Evolutionary conservation across 2,888 invertebrate species (phyloP), one percentile per base, ranked within the genome.

Genomic region (Notodonta dromedarius): DNA sequence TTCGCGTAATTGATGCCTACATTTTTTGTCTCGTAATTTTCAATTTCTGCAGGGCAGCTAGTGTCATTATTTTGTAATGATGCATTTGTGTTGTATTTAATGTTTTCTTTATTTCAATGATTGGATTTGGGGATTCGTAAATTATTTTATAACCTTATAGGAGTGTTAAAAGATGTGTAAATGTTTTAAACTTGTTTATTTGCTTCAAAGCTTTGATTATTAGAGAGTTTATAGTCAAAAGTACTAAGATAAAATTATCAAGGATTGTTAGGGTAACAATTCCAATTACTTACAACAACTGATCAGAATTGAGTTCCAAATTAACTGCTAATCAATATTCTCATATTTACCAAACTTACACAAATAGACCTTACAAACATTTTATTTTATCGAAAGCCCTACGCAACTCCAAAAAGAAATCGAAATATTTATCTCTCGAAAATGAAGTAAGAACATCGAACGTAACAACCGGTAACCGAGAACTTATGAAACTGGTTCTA

Each of bases 401-500:
- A 55, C 40, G 58, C 39, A 42, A 59, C 14, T 63, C 56, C 59
- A 66, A 75, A 77, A 69, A 73, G 66, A 78, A 81, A 78, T 68
- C 66, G 66, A 66, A 65, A 67, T 79, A 71, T 67, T 71, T 74
- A 79, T 78, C 77, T 74, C 79, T 79, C 82, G 83, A 77, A 80
- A 82, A 77, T 85, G 81, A 84, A 85, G 86, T 84, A 86, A 86
- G 82, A 86, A 79, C 69, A 77, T 74, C 68, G 69, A 72, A 61
- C 69, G 76, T 88, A 88, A 88, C 84, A 87, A 85, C 83, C 78
- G 77, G 85, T 85, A 85, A 87, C 82, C 67, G 73, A 73, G 73
- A 73, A 75, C 79, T 85, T 83, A 86, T 77, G 82, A 87, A 89
- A 90, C 89, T 84, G 82, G 87, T 83, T 79, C 79, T 80, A 77